Evolutionary conservation across 1,140 invertebrate species (phyloP).

Genomic region (Phortica variegata): DNA sequence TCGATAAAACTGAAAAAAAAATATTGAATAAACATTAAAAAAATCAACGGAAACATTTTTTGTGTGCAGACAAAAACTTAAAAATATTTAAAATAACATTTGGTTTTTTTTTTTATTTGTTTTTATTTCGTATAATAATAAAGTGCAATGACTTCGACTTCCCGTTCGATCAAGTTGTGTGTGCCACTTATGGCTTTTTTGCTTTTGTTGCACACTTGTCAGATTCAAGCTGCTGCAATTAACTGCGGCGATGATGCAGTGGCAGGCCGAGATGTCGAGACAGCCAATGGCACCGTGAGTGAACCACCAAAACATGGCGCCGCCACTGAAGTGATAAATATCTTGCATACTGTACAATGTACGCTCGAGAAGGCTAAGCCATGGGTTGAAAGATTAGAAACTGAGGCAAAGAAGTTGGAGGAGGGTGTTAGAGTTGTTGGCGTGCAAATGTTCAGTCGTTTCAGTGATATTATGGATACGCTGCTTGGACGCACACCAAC

Average conservation of each 20-base stretch:
- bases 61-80: too few relatives aligned
- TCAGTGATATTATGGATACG: constrained; percentile 21
- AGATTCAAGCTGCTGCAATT: constrained; percentile 26
- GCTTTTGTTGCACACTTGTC: constrained; percentile 13
- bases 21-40: too few relatives aligned
- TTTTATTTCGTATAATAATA: too few relatives aligned
- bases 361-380: constrained; percentile 44
- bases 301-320: constrained; percentile 3
- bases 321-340: constrained; percentile 39
- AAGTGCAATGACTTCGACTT: too few relatives aligned
- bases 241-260: constrained; percentile 22
- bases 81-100: too few relatives aligned
- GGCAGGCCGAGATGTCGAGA: constrained; percentile 1
- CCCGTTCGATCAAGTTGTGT: too few relatives aligned
- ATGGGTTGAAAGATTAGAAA: constrained; percentile 44
- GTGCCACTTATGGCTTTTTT: background rate
- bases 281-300: background rate
- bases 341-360: constrained; percentile 42
- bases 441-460: constrained; percentile 22
- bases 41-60: too few relatives aligned
- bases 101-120: too few relatives aligned
- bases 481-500: constrained; percentile 14
- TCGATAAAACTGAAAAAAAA: too few relatives aligned
- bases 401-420: constrained; percentile 40
- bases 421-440: constrained; percentile 31